Base-by-base conservation (phyloP, 2,797 vertebrate species). In the Amblyopsis hoosieri region DNA sequence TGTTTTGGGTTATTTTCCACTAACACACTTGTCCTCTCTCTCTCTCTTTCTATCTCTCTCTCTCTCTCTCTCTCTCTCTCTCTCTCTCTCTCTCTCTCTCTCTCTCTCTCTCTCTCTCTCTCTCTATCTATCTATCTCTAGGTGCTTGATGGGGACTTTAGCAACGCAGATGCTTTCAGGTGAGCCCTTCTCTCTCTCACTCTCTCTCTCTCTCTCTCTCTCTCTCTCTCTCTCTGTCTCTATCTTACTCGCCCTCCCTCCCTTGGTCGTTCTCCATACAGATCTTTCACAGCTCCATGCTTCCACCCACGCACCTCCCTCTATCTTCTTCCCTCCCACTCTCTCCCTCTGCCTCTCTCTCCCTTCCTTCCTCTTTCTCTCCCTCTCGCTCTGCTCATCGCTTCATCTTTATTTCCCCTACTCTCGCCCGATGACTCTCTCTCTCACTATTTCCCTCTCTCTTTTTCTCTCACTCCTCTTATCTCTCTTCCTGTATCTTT, bases 91-190 rank as follows among this genome's bases (percentile, higher is more conserved):
- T 60, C 14, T n/a, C 12, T 45, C 37, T 50, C 17, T 42, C 29
- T 29, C 14, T 45, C 6, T 50, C 19, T 15, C 1, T 45, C n/a
- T 15, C n/a, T 19, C 9, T 69, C 62, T 62, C 12, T 47, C 57
- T 13, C 1, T n/a, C 11, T n/a, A 17, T 29, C 42, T 47, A 17
- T 29, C 19, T 13, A 12, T 48, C 23, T 70, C 17, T 90, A 98
- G 95, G 93, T 94, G 91, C 93, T 94, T 85, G 93, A 93, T 46
- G 93, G 94, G 86, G 94, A 96, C 83, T 94, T 95, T 95, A 94
- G 94, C 80, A 80, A 69, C 79, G 94, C 94, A 91, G 96, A 95
- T 64, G 71, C 78, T 57, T 94, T 97, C 93, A 97, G 96, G 96
- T 98, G 91, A 94, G 95, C 72, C 55, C 45, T 46, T 46, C 58